Evolutionary conservation across 2,888 invertebrate species (phyloP).

Genomic region (Lapara coniferarum): DNA sequence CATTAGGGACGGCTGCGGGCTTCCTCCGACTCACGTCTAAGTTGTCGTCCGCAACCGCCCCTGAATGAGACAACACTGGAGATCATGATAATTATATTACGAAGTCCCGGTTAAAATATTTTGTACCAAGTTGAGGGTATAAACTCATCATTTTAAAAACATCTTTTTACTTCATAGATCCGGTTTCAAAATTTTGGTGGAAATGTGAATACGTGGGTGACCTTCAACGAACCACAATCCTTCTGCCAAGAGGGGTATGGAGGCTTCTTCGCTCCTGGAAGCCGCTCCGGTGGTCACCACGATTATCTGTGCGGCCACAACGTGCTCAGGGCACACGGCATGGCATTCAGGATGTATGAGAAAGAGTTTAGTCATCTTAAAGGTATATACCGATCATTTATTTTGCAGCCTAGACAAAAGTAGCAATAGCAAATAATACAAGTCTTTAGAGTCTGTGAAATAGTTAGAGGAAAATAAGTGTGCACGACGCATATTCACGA

Average conservation of each 20-base stretch:
- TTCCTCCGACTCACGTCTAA: too few species aligned
- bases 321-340: conserved; percentile 86
- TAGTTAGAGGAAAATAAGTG: too few species aligned
- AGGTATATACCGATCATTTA: neutral
- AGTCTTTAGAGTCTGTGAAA: too few species aligned
- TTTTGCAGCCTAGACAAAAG: too few species aligned
- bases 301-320: conserved; percentile 86
- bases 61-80: neutral
- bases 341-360: conserved; percentile 84
- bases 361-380: conserved; percentile 11
- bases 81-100: too few species aligned
- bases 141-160: neutral
- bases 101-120: neutral
- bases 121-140: neutral
- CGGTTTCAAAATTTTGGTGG: conserved; percentile 69
- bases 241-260: conserved; percentile 80
- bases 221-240: conserved; percentile 85
- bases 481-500: too few species aligned
- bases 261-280: conserved; percentile 77
- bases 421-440: too few species aligned
- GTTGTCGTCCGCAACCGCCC: too few species aligned
- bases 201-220: conserved; percentile 82
- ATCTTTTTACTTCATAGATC: conserved; percentile 48
- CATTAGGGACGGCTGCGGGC: too few species aligned
- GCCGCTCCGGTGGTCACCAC: conserved; percentile 76